Conservation (phyloP, 2,888 invertebrate genomes). For the Zygothrica quintamaculata region DNA sequence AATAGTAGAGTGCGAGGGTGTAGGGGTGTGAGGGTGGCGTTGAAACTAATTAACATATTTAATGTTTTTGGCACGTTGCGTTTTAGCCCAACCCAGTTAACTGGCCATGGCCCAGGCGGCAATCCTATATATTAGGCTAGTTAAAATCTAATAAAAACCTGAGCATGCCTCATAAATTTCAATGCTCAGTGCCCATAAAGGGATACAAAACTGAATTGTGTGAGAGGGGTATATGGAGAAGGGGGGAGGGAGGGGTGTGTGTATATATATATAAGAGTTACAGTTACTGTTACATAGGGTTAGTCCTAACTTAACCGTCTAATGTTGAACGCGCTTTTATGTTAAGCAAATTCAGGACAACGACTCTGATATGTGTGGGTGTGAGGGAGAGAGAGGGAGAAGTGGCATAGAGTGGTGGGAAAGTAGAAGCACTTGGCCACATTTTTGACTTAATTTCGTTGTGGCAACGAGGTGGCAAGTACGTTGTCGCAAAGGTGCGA, state of each 20-base stretch:
- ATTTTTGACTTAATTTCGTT: conserved; percentile 61
- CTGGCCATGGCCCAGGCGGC: conserved; percentile 44
- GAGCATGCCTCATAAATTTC: conserved; percentile 85
- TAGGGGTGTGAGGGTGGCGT: no score
- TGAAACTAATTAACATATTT: conserved; percentile 83
- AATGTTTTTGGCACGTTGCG: conserved; percentile 83
- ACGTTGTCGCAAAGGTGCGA: conserved; percentile 82
- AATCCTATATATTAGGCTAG: conserved; percentile 81
- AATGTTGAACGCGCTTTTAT: conserved; percentile 77
- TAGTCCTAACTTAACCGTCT: conserved; percentile 56
- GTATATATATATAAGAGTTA: no score
- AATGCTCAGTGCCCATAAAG: conserved; percentile 43
- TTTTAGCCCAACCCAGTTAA: conserved; percentile 62
- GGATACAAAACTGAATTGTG: conserved; percentile 3
- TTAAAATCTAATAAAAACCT: conserved; percentile 85
- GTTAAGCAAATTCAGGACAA: conserved; percentile 69
- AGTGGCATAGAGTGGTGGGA: no score
- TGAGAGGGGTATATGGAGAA: background rate
- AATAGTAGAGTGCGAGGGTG: no score
- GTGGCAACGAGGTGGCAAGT: conserved; percentile 73
- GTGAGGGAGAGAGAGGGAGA: no score
- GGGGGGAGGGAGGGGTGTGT: conserved; percentile 17
- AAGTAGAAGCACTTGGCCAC: conserved; percentile 40
- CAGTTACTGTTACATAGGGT: conserved; percentile 5
- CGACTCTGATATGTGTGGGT: conserved; percentile 54